Conservation (phyloP, 2,113 vertebrate species). For the Xiphias gladius region DNA sequence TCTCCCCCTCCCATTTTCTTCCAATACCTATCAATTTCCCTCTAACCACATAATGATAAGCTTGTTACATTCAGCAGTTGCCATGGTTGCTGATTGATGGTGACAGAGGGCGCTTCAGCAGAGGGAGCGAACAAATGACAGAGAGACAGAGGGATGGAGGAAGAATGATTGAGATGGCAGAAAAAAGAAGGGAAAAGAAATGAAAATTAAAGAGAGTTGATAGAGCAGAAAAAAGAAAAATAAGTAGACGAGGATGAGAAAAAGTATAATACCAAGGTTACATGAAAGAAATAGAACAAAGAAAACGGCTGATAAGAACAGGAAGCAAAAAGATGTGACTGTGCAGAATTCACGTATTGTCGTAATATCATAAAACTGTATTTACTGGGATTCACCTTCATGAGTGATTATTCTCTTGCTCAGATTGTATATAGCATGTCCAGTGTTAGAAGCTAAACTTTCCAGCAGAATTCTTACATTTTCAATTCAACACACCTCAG, state of each 20-base stretch:
- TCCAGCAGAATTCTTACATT: background rate
- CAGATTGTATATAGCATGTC: background rate
- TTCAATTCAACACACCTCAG: background rate
- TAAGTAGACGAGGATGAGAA: background rate
- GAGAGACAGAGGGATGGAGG: conserved; percentile 17
- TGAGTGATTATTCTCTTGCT: background rate
- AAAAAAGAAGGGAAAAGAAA: conserved; percentile 15
- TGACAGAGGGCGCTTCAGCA: conserved; percentile 51
- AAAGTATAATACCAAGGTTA: conserved; percentile 3
- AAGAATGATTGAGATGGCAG: conserved; percentile 44
- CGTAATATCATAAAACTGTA: background rate
- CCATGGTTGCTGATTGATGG: conserved; percentile 82
- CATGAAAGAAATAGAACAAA: conserved; percentile 26
- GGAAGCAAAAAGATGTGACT: background rate
- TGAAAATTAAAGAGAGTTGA: conserved; percentile 45
- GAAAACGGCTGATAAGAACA: background rate
- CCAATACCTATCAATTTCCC: conserved; percentile 70
- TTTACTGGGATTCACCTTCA: background rate
- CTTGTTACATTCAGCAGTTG: conserved; percentile 73
- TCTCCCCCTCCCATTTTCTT: conserved; percentile 59
- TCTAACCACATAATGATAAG: conserved; percentile 76
- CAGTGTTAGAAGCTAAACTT: background rate
- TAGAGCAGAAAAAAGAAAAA: conserved; percentile 9
- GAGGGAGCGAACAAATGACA: conserved; percentile 45
- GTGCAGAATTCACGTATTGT: background rate